Base-by-base conservation (phyloP, 2,113 vertebrate species). In the Bufo bufo region DNA sequence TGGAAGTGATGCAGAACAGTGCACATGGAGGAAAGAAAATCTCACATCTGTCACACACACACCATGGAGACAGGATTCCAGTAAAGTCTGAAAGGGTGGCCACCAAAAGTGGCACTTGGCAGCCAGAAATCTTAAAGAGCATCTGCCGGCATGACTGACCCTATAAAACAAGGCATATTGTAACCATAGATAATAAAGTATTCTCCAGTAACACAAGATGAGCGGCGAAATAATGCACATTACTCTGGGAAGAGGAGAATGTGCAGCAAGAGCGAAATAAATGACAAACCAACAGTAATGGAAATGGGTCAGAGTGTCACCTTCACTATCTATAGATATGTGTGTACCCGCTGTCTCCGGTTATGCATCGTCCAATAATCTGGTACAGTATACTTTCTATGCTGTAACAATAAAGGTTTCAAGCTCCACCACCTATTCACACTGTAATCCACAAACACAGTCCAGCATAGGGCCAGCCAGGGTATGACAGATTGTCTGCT, bases 11-110 rank as follows among this genome's bases (percentile, higher is more conserved):
- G 58, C 59, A 82, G 43, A 82, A 82, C 59, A 59, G 43, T 80
- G 77, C 77, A 80, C 54, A 61, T 63, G 16, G 33, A 82, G 58
- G 33, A 63, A 58, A 61, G 58, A 82, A 81, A 45, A 82, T 59
- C 56, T 63, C 79, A 82, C 79, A 82, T 65, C 80, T 82, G 58
- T 82, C 43, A 63, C 58, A n/a, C 58, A n/a, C 58, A 65, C 45
- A 16, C 80, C 59, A 65, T 47, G n/a, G 50, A 82, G 10, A 49
- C 59, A 49, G 59, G 59, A 82, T 65, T 33, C 49, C 11, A 47
- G 19, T 12, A 65, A 65, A 65, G 47, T 49, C 58, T 49, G 10
- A 20, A 49, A 49, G 8, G 59, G 63, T 81, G 79, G 56, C 56
- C 43, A 11, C 33, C 58, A 63, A 61, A 58, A 19, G 56, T 10